Evolutionary conservation across 2,797 vertebrate species (phyloP), one percentile per base, ranked within the genome.

Genomic region (Synanceia verrucosa): DNA sequence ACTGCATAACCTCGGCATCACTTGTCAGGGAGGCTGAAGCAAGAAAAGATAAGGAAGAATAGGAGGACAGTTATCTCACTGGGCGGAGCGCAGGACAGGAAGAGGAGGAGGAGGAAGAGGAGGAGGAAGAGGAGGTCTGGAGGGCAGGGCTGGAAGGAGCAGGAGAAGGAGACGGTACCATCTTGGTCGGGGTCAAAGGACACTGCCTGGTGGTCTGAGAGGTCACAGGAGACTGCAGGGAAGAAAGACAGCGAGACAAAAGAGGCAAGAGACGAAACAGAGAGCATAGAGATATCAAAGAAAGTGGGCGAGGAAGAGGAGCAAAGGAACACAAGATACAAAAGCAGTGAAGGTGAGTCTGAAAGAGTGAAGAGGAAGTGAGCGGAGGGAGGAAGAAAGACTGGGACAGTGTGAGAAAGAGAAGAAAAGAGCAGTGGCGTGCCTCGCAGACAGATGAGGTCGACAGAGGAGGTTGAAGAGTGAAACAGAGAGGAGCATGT

Each of bases 191-290:
- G 81, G 93, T 90, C 64, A 91, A 80, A 70, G 93, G 79, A 67
- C 90, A 88, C 58, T 93, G 92, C 68, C 93, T 89, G 86, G 91
- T 87, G 77, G 93, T 86, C 83, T 90, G 93, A 85, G 93, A 77
- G 71, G 91, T 90, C 80, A 89, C 91, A 11, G 94, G 83, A 90
- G 91, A 90, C 94, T 93, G 92, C 65, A 85, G 88, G 70, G 77
- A 28, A 80, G 72, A 86, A 68, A 83, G 55, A 87, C 23, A 78
- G 72, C 41, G 47, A 67, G 48, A 70, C 51, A n/a, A 76, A 19
- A 76, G 39, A 78, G 43, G 28, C 43, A 79, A 66, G 19, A 46
- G 47, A 58, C 9, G 2, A 47, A 48, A 65, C 61, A 68, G 26
- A 69, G 50, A 76, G 68, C 29, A 73, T 39, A 64, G 24, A 71